These are phyloP conservation scores for Scleropages formosus DNA, from an alignment of 2,797 vertebrate genomes.

Conservation along the genomic window DNA sequence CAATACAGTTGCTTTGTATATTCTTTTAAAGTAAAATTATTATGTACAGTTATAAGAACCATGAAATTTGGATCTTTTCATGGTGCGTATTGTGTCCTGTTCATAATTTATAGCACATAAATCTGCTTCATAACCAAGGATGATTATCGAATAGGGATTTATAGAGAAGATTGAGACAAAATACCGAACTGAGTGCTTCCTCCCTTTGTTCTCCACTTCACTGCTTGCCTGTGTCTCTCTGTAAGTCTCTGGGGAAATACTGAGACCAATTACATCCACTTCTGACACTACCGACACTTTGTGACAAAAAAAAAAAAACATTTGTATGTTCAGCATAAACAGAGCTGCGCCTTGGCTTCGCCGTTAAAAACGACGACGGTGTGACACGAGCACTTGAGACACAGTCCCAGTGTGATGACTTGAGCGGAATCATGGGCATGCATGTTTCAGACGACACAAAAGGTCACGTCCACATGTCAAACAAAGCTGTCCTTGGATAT, in stretches of 20 bases:
- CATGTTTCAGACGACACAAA: not conserved
- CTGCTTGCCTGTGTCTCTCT: not conserved
- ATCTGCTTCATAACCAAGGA: constrained; percentile 38
- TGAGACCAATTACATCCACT: not conserved
- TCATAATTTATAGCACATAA: no score
- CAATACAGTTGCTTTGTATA: not conserved
- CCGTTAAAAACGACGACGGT: constrained; percentile 10
- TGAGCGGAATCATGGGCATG: not conserved
- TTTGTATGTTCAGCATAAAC: constrained; percentile 3
- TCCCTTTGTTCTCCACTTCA: no score
- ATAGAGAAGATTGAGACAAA: not conserved
- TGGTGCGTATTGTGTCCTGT: constrained; percentile 40
- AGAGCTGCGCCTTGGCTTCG: not conserved
- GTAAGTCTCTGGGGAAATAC: constrained; percentile 19
- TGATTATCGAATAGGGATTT: constrained; percentile 43
- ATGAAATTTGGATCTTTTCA: constrained; percentile 31
- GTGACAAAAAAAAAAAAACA: not conserved
- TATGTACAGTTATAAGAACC: no score
- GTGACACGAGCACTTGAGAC: not conserved
- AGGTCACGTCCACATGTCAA: not conserved
- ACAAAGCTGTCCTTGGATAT: not conserved
- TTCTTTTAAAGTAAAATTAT: no score
- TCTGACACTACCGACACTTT: not conserved
- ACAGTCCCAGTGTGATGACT: not conserved
- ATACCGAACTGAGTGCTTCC: no score